These are phyloP conservation scores for Trichopria drosophilae DNA, from an alignment of 2,888 invertebrate genomes.

Conservation along the genomic window DNA sequence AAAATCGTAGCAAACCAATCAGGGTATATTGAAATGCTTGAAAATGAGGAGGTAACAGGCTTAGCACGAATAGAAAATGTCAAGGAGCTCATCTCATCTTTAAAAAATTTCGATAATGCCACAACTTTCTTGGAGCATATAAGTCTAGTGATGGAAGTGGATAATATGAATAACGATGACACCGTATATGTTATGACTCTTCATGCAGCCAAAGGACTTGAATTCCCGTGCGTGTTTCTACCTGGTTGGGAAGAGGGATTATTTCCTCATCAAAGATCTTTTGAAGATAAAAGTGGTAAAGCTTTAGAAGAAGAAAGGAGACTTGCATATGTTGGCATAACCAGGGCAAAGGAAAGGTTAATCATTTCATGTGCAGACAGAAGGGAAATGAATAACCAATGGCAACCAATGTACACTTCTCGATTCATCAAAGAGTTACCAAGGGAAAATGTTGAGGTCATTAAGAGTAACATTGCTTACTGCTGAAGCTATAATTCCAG, in stretches of 20 bases:
- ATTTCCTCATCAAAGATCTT: constrained; percentile 13
- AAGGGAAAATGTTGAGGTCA: constrained; percentile 16
- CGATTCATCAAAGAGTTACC: constrained; percentile 15
- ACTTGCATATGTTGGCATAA: constrained; percentile 23
- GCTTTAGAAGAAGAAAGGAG: constrained; percentile 22
- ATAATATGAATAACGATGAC: constrained; percentile 10
- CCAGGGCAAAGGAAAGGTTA: constrained; percentile 17
- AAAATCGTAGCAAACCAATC: constrained; percentile 6
- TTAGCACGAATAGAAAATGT: constrained; percentile 20
- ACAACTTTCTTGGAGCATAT: constrained; percentile 15
- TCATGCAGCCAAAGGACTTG: constrained; percentile 22
- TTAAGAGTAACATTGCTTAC: constrained; percentile 20
- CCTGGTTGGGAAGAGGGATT: constrained; percentile 22
- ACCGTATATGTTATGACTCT: constrained; percentile 20
- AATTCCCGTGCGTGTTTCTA: constrained; percentile 20
- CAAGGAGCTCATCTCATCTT: constrained; percentile 11
- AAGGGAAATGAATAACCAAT: constrained; percentile 4
- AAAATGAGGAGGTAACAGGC: constrained; percentile 10
- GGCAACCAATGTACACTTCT: constrained; percentile 5
- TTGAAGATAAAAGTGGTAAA: constrained; percentile 11
- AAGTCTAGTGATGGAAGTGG: constrained; percentile 14
- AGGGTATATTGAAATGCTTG: constrained; percentile 1
- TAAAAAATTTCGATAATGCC: constrained; percentile 13
- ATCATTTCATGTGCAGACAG: constrained; percentile 15
- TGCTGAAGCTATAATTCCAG: constrained; percentile 20